Evolutionary conservation across 2,797 vertebrate genomes (phyloP).

Genomic region (Propithecus perrieri): DNA sequence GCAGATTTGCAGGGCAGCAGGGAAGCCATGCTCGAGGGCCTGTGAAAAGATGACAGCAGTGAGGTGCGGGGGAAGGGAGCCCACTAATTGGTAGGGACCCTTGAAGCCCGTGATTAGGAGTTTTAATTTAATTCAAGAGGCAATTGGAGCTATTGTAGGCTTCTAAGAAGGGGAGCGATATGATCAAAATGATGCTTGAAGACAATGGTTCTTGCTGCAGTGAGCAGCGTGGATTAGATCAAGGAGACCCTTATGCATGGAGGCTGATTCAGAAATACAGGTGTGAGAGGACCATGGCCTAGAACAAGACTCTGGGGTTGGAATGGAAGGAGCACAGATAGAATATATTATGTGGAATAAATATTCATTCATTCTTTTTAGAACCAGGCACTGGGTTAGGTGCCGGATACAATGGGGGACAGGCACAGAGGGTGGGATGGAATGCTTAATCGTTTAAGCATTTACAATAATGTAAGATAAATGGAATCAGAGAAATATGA

Average conservation of each 20-base stretch:
- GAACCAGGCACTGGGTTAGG: background rate
- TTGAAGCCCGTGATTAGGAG: constrained; percentile 72
- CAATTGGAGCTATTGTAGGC: constrained; percentile 51
- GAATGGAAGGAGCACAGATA: background rate
- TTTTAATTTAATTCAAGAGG: constrained; percentile 77
- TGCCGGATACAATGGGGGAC: background rate
- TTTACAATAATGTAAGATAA: background rate
- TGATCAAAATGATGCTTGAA: constrained; percentile 57
- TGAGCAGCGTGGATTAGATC: background rate
- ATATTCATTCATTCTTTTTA: background rate
- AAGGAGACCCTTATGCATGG: background rate
- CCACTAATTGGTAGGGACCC: constrained; percentile 67
- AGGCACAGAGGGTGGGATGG: background rate
- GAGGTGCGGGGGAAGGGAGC: constrained; percentile 35
- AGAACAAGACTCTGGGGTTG: background rate
- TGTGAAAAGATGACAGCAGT: background rate
- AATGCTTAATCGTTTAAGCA: background rate
- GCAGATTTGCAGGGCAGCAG: background rate
- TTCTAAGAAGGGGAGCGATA: constrained; percentile 42
- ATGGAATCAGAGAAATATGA: background rate
- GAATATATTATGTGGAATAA: background rate
- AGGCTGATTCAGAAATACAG: background rate
- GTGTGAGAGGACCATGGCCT: background rate
- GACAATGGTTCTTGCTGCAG: constrained; percentile 20
- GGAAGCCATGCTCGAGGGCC: background rate